Evolutionary conservation across 2,888 invertebrate species (phyloP).

Genomic region (Loripinus fragilis): DNA sequence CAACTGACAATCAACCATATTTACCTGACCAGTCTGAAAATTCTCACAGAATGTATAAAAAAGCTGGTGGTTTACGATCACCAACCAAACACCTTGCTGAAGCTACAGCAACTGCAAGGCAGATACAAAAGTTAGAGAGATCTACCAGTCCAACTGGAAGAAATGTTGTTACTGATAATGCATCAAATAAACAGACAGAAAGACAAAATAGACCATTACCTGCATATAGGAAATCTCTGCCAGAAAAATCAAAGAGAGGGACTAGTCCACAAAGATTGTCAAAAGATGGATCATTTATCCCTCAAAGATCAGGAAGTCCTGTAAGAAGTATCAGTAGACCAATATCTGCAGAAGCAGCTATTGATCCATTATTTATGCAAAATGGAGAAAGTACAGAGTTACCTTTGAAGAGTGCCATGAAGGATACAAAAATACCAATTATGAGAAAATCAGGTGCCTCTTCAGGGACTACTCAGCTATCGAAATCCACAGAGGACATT

Average conservation of each 20-base stretch:
- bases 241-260: conserved; percentile 27
- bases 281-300: conserved; percentile 45
- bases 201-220: conserved; percentile 47
- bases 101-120: conserved; percentile 48
- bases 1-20: background rate
- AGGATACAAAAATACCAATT: conserved; percentile 68
- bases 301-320: conserved; percentile 54
- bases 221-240: conserved; percentile 27
- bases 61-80: conserved; percentile 35
- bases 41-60: conserved; percentile 51
- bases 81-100: conserved; percentile 40
- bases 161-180: conserved; percentile 28
- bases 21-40: conserved; percentile 33
- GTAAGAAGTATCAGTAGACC: conserved; percentile 46
- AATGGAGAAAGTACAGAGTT: background rate
- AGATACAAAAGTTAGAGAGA: conserved; percentile 54
- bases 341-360: conserved; percentile 33
- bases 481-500: conserved; percentile 67
- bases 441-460: conserved; percentile 51
- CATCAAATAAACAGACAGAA: conserved; percentile 18
- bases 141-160: conserved; percentile 44
- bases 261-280: conserved; percentile 41
- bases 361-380: conserved; percentile 17
- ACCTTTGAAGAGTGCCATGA: conserved; percentile 49
- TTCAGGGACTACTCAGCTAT: conserved; percentile 39